Percentiles rank a stretch among this genome's conserved stretches.
These are phyloP conservation scores for Lepilemur ruficaudatus DNA, from an alignment of 2,797 vertebrate genomes.

Conservation along the genomic window DNA sequence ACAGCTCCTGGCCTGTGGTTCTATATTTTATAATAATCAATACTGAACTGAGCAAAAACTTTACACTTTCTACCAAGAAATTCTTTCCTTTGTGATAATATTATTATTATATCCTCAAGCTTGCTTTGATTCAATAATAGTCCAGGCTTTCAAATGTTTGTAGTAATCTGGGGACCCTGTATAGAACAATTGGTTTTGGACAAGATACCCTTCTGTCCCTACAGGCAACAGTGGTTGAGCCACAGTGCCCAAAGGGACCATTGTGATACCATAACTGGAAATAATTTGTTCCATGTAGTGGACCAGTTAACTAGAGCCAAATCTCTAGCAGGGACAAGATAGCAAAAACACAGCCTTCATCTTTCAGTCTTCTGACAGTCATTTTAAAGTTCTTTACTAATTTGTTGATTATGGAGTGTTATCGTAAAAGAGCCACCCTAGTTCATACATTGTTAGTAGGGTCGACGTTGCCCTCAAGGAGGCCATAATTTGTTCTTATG, in stretches of 20 bases:
- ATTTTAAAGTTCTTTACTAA: neutral
- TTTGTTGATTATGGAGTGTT: neutral
- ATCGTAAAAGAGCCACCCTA: neutral
- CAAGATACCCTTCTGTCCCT: neutral
- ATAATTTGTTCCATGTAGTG: neutral
- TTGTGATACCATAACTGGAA: neutral
- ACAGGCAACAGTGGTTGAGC: neutral
- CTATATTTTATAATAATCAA: conserved; percentile 26
- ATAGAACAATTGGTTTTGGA: neutral
- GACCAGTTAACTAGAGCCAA: neutral
- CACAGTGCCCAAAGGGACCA: neutral
- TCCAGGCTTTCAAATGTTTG: neutral
- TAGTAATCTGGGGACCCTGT: neutral
- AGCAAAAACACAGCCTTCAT: neutral
- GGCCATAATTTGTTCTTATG: neutral
- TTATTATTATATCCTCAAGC: neutral
- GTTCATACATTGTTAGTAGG: neutral
- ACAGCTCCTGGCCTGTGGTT: neutral
- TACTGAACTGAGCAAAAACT: neutral
- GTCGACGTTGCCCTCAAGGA: neutral
- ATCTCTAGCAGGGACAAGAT: neutral
- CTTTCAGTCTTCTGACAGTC: neutral
- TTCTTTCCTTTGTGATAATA: conserved; percentile 26
- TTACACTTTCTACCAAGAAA: neutral
- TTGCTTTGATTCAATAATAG: neutral